Base-by-base conservation (phyloP, 2,113 vertebrate species). In the Illadopsis cleaveri region DNA sequence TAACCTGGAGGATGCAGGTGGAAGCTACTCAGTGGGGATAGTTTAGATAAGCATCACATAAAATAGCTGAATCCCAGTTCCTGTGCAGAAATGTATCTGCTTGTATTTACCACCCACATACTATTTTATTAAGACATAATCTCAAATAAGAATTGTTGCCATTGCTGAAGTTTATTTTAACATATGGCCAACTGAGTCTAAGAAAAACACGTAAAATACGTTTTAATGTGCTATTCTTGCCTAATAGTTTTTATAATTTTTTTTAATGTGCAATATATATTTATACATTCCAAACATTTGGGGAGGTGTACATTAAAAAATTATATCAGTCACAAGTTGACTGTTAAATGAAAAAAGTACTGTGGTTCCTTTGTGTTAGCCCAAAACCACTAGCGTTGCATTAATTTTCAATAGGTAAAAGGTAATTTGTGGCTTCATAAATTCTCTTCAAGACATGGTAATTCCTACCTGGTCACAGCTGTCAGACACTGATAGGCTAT, bases 101-200 rank as follows among this genome's bases (percentile, higher is more conserved):
- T 96, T 93, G 66, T 95, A 65, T 93, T 96, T 95, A 69, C 97
- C 97, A 96, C 98, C 96, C 98, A 98, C 97, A 77, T 15, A 86
- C 91, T 93, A 92, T 97, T 98, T 98, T 97, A 98, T 97, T 98
- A 97, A 97, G 83, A 96, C 89, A 93, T 96, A 98, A 97, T 96
- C 95, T 96, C 96, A 88, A 93, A 97, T 86, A 91, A 97, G 94
- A 96, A 96, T 89, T 96, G 95, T 95, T 97, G 80, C 96, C 81
- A 95, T 96, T 96, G 98, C 96, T 97, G 93, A 97, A 97, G 90
- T 97, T 97, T 95, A 93, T 97, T 97, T 94, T 96, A 97, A 98
- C 97, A 98, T 97, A 97, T 97, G 97, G 97, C 94, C 86, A 95
- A 93, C 94, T 89, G 72, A 92, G 95, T 84, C 83, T 53, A 97